Evolutionary conservation across 2,113 vertebrate genomes (phyloP).

Genomic region (Lucifuga dentata): DNA sequence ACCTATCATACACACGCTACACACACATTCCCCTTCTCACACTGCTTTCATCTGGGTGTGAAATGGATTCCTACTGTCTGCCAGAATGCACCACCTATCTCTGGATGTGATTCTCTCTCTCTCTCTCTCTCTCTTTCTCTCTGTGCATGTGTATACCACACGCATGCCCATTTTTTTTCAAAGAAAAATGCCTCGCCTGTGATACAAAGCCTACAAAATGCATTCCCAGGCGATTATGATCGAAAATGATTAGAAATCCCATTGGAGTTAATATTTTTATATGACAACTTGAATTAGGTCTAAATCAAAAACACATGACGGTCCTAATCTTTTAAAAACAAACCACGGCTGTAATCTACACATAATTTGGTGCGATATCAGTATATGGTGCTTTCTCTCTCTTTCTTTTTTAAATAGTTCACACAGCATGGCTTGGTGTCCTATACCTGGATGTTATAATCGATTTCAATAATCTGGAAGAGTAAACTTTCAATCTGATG

Average conservation of each 20-base stretch:
- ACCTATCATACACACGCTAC: constrained; percentile 73
- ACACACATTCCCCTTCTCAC: constrained; percentile 71
- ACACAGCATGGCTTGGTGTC: constrained; percentile 27
- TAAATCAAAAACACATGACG: constrained; percentile 84
- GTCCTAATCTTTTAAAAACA: constrained; percentile 75
- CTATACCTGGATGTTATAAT: constrained; percentile 48
- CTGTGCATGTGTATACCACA: constrained; percentile 59
- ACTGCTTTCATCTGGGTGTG: constrained; percentile 81
- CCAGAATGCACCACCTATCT: constrained; percentile 80
- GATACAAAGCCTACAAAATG: constrained; percentile 55
- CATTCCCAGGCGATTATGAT: constrained; percentile 75
- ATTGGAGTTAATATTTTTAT: constrained; percentile 79
- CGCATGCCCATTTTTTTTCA: constrained; percentile 66
- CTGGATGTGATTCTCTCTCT: constrained; percentile 65
- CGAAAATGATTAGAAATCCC: constrained; percentile 78
- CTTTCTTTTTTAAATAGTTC: not conserved
- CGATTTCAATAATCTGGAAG: constrained; percentile 14
- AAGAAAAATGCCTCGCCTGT: constrained; percentile 48
- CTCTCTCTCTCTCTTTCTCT: constrained; percentile 33
- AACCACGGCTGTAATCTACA: constrained; percentile 81
- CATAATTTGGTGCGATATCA: constrained; percentile 38
- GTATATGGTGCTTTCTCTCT: constrained; percentile 20
- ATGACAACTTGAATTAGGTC: constrained; percentile 72
- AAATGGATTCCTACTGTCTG: constrained; percentile 79
- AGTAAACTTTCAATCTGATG: not conserved